phyloP scores from a whole-genome alignment of 53 echinoderm and acorn worm species.

The Mesocentrotus franciscanus region DNA sequence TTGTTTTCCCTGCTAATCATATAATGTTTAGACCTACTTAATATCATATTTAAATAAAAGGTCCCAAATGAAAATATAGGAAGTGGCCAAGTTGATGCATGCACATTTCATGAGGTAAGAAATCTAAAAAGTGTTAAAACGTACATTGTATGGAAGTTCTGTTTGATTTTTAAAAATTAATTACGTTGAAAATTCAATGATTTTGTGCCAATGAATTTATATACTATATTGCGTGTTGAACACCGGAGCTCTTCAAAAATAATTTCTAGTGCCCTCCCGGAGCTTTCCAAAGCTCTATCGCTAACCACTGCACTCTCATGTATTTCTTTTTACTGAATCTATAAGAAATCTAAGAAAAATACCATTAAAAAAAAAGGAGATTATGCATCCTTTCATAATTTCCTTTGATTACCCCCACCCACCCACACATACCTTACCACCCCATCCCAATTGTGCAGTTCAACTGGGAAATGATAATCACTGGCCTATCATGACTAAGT shows the following conservation, averaged over 20 bases:
- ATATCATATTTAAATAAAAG: not conserved
- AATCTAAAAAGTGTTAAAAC: not conserved
- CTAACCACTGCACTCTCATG: too few relatives aligned
- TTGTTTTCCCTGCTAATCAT: not conserved
- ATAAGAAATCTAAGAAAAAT: not conserved
- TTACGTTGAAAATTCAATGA: not conserved
- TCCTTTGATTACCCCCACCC: not conserved
- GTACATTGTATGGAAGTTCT: not conserved
- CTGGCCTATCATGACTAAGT: slow-evolving; percentile 13
- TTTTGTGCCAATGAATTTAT: not conserved
- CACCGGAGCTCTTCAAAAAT: not conserved
- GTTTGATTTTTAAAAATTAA: not conserved
- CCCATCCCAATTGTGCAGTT: not conserved
- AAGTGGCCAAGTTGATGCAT: not conserved
- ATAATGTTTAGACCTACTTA: not conserved
- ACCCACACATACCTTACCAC: not conserved
- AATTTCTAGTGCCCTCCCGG: too few relatives aligned
- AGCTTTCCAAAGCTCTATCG: not conserved
- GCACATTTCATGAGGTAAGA: not conserved
- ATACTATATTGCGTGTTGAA: not conserved
- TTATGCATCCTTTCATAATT: not conserved
- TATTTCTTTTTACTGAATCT: not conserved
- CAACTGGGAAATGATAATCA: not conserved
- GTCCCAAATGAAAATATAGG: not conserved
- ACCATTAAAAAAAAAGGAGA: not conserved